Evolutionary conservation across 2,797 vertebrate genomes (phyloP).

Genomic region (Hydrolagus colliei): DNA sequence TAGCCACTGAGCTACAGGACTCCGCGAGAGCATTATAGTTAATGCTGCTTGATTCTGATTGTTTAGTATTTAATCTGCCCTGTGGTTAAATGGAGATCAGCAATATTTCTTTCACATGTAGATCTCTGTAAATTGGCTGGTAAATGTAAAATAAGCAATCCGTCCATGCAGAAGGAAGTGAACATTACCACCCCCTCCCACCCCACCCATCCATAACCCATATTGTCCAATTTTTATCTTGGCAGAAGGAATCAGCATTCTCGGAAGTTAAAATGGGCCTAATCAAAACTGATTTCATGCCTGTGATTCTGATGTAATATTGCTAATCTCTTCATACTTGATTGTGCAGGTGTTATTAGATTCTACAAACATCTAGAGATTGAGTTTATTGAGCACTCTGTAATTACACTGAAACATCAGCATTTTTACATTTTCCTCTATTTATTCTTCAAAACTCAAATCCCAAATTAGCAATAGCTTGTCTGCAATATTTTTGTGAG

Average conservation of each 20-base stretch:
- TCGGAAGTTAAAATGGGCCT: background rate
- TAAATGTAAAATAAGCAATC: background rate
- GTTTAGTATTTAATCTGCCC: background rate
- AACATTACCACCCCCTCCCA: background rate
- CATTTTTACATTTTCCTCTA: background rate
- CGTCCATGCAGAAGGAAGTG: background rate
- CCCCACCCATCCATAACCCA: background rate
- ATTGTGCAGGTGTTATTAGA: background rate
- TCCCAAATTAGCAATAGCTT: background rate
- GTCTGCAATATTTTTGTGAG: background rate
- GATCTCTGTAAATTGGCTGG: background rate
- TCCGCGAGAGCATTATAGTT: background rate
- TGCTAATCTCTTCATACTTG: background rate
- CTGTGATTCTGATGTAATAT: background rate
- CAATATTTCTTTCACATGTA: background rate
- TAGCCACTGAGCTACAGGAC: too few relatives aligned
- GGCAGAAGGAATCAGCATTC: background rate
- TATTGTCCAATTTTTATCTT: background rate
- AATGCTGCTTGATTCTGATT: background rate
- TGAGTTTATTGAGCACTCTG: background rate
- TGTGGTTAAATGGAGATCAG: background rate
- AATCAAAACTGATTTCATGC: background rate
- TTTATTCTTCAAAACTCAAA: conserved; percentile 12
- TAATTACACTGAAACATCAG: background rate
- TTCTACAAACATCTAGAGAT: conserved; percentile 2